A percentile compares a stretch with the other conserved stretches of the same genome.
Conservation (phyloP, 2,797 vertebrate species). For the Poeciliopsis infans region DNA sequence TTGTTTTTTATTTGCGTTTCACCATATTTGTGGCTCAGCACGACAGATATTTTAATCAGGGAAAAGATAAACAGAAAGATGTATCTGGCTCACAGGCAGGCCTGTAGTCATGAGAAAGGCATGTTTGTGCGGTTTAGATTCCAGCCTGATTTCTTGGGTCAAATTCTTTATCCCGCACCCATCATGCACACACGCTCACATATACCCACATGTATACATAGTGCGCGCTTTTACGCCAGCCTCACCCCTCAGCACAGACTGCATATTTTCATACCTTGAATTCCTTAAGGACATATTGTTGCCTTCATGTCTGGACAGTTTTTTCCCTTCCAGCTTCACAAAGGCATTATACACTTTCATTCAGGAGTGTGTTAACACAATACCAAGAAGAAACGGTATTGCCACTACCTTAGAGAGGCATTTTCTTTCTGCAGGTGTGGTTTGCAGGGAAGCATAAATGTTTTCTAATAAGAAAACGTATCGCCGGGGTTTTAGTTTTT, state of each 20-base stretch:
- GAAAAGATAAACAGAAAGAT: conserved; percentile 70
- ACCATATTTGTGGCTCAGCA: conserved; percentile 44
- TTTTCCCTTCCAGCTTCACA: conserved; percentile 9
- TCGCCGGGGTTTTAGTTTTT: neutral
- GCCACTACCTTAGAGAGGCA: neutral
- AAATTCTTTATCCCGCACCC: conserved; percentile 69
- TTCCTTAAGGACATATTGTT: conserved; percentile 51
- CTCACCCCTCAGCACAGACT: conserved; percentile 44
- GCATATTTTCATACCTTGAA: conserved; percentile 64
- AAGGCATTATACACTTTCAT: neutral
- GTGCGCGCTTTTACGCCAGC: conserved; percentile 37
- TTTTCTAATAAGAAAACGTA: neutral
- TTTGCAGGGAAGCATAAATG: neutral
- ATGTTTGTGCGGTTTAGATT: conserved; percentile 83
- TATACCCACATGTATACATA: conserved; percentile 19
- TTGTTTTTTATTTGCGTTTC: conserved; percentile 46
- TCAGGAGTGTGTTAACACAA: neutral
- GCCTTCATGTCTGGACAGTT: conserved; percentile 54
- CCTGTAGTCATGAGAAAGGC: conserved; percentile 75
- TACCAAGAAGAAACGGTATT: neutral
- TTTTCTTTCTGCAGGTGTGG: neutral
- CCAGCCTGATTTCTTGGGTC: conserved; percentile 77
- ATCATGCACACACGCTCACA: conserved; percentile 25
- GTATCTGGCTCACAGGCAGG: conserved; percentile 64
- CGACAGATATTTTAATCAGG: conserved; percentile 69